Base-by-base conservation (phyloP, 1,140 invertebrate genomes). In the Procambarus virginalis region DNA sequence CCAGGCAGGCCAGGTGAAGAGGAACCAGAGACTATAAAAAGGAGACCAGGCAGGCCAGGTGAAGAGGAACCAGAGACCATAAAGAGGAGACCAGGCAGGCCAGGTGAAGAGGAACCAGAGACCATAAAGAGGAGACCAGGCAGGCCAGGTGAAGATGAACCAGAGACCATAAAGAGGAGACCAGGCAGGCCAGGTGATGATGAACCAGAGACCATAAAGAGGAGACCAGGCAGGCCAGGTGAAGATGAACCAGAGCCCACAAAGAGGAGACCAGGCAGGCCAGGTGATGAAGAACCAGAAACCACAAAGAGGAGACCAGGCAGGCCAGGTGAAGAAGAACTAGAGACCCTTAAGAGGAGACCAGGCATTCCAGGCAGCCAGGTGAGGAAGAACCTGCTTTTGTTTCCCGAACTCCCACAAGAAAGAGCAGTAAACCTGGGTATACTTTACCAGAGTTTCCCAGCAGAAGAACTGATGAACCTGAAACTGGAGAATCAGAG, bases 311-410 rank as follows among this genome's bases (percentile, higher is more conserved):
- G 51, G 51, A 55, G 51, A 5, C 51, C 51, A 55, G 51, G 51
- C 51, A 55, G 83, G 49, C 83, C 83, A 45, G 70, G 22, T 51
- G 48, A 76, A 12, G 60, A 64, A 20, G 60, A 64, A 20, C 20
- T 17, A 14, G 60, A 55, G 12, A 12, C 8, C 8, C 3, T 4
- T 4, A 55, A 55, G 51, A 55, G 51, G 51, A 55, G 51, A 55
- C 51, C 51, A 55, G 51, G 51, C 51, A 55, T n/a, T n/a, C n/a
- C n/a, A n/a, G n/a, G n/a, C n/a, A 48, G 49, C 83, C 83, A 45
- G 70, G 22, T 51, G 48, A 76, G 0, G 8, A 64, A 8, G 17
- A 20, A 2, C 17, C 17, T 5, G 60, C 4, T 64, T 14, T 17
- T 64, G 20, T 4, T 20, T 20, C 20, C 12, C 12, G 20, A 5